Base-by-base conservation (phyloP, 2,888 invertebrate species). In the Parnassius smintheus region DNA sequence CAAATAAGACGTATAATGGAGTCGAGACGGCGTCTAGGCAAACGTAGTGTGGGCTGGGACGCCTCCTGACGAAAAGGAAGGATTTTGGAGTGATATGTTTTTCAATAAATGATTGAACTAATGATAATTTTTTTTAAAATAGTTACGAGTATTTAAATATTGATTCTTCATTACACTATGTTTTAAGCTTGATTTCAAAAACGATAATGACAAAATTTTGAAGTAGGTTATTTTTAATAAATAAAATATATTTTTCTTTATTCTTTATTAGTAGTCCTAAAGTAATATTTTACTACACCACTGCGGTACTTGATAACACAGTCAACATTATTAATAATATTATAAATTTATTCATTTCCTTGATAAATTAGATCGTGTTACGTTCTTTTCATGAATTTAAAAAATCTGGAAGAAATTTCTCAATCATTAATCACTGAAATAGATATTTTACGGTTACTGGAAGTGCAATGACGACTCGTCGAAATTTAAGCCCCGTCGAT, bases 401-500 rank as follows among this genome's bases (percentile, higher is more conserved):
- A 61, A 56, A 56, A 46, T 58, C 7, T 10, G 13, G 49, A 25
- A 49, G 60, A 18, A 68, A 60, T 66, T 68, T 67, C 61, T 63
- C 65, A 50, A 51, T 55, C 54, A 63, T 63, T 55, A 54, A 63
- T 63, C 63, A 63, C 13, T 54, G 25, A 44, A 56, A 56, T 45
- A 45, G 44, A 54, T 18, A 48, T 51, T 58, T 61, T 55, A 45
- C 69, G 70, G 68, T 70, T 68, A 68, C 53, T 53, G 62, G 62
- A 68, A 70, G 70, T 73, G 70, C 67, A 72, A 67, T 71, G 70
- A 68, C 67, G 68, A 71, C 69, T 62, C 62, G 59, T 56, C 66
- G 67, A 70, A 66, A 72, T 68, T 72, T 64, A 60, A 66, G 64
- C 67, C 66, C 65, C 68, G 62, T 57, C 61, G 66, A 71, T 73